phyloP scores from a whole-genome alignment of 2,113 vertebrate genomes.

The Antechinus stuartii region DNA sequence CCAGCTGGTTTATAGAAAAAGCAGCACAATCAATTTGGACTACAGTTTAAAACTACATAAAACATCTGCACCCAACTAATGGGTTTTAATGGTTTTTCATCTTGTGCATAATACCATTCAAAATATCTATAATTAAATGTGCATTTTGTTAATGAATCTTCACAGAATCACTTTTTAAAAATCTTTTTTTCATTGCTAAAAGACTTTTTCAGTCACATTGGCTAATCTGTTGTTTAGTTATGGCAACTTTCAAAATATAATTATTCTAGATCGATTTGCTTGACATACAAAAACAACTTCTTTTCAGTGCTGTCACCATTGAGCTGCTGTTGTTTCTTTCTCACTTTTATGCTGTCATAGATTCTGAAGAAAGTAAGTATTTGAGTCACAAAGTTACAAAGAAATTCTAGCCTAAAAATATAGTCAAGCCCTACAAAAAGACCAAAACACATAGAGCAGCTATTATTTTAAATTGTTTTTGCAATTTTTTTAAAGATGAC shows the following conservation, averaged over 20 bases:
- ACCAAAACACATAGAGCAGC: not conserved
- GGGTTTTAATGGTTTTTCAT: slow-evolving; percentile 72
- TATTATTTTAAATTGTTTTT: not conserved
- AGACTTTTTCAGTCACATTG: slow-evolving; percentile 30
- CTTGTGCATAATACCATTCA: slow-evolving; percentile 52
- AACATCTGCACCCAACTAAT: slow-evolving; percentile 78
- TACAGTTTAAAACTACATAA: slow-evolving; percentile 80
- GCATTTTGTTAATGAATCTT: slow-evolving; percentile 75
- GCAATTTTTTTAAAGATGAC: not conserved
- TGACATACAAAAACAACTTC: slow-evolving; percentile 19
- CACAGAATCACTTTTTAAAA: slow-evolving; percentile 60
- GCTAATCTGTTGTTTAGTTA: slow-evolving; percentile 40
- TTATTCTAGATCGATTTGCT: slow-evolving; percentile 56
- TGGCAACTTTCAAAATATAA: slow-evolving; percentile 70
- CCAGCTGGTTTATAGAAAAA: slow-evolving; percentile 78
- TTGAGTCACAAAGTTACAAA: slow-evolving; percentile 25
- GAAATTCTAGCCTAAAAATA: slow-evolving; percentile 28
- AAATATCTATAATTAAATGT: slow-evolving; percentile 77
- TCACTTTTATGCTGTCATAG: not conserved
- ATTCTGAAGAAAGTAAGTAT: slow-evolving; percentile 19
- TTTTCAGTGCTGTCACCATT: slow-evolving; percentile 8
- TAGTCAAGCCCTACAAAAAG: not conserved
- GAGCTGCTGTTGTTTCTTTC: slow-evolving; percentile 4
- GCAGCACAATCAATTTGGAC: slow-evolving; percentile 70
- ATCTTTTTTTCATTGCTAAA: slow-evolving; percentile 64